Conservation (phyloP, 1,140 invertebrate genomes). For the Drosophila ambigua region DNA sequence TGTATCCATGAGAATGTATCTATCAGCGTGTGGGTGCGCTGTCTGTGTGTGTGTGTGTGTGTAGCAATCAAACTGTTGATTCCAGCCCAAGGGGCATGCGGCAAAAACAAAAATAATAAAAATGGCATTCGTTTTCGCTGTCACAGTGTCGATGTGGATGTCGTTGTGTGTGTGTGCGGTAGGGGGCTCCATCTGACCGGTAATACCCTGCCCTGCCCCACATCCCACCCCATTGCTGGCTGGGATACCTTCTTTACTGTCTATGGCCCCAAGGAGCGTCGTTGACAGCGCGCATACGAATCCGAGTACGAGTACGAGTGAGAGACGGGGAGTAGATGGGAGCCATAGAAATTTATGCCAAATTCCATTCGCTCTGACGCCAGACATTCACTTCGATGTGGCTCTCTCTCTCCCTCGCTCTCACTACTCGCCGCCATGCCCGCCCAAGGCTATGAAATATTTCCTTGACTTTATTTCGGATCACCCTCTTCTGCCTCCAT, state of each 20-base stretch:
- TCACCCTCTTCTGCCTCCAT: not conserved
- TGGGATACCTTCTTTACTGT: slow-evolving; percentile 16
- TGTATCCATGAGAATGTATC: not conserved
- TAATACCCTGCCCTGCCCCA: not conserved
- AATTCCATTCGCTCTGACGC: slow-evolving; percentile 36
- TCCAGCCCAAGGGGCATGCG: slow-evolving; percentile 42
- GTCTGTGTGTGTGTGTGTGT: slow-evolving; percentile 34
- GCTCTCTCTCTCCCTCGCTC: not conserved
- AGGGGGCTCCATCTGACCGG: not conserved
- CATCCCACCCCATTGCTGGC: not conserved
- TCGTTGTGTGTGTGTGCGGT: not conserved
- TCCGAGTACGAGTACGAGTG: slow-evolving; percentile 4
- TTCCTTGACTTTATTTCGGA: slow-evolving; percentile 1
- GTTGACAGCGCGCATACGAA: slow-evolving; percentile 12
- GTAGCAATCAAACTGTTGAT: slow-evolving; percentile 69
- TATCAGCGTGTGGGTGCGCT: not conserved
- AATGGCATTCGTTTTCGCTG: slow-evolving; percentile 43
- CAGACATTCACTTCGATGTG: slow-evolving; percentile 22
- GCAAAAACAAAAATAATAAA: slow-evolving; percentile 42
- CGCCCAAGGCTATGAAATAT: slow-evolving; percentile 30
- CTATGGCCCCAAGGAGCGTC: slow-evolving; percentile 28
- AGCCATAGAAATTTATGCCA: slow-evolving; percentile 40
- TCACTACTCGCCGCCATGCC: not conserved
- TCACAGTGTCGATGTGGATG: slow-evolving; percentile 17
- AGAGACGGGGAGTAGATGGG: slow-evolving; percentile 5